Conservation (phyloP, 2,888 invertebrate species). For the Bibio marci region DNA sequence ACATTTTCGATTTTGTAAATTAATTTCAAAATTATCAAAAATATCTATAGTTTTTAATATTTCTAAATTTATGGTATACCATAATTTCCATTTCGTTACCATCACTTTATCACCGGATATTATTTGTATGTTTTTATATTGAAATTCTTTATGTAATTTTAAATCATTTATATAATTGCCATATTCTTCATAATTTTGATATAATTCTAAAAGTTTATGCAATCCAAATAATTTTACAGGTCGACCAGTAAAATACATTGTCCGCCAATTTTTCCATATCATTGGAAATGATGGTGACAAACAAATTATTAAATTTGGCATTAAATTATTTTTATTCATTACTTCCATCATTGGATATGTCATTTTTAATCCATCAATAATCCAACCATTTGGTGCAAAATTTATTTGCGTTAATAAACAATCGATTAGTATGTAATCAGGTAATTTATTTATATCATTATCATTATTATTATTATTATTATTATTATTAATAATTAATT, state of each 20-base stretch:
- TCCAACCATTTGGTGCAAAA: slow-evolving; percentile 35
- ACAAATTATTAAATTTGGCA: slow-evolving; percentile 38
- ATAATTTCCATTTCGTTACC: no score
- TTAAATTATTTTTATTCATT: slow-evolving; percentile 33
- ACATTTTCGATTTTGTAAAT: no score
- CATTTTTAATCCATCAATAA: slow-evolving; percentile 45
- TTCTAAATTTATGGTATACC: no score
- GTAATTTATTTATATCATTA: slow-evolving; percentile 13
- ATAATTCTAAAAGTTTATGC: not conserved
- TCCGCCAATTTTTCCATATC: slow-evolving; percentile 30
- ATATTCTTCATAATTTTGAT: no score
- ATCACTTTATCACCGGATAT: no score
- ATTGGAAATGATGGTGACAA: slow-evolving; percentile 27
- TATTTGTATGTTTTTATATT: no score
- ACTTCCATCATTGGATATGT: slow-evolving; percentile 32
- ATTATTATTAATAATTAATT: not conserved
- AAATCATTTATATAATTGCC: no score
- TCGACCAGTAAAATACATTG: slow-evolving; percentile 7
- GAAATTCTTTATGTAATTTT: no score
- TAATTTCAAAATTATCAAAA: no score
- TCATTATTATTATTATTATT: not conserved
- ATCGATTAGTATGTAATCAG: slow-evolving; percentile 30
- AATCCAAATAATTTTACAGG: slow-evolving; percentile 7
- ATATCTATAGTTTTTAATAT: no score
- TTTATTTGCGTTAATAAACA: slow-evolving; percentile 36